A percentile compares a stretch with the other conserved stretches of the same genome.
These are phyloP conservation scores for Euplagia quadripunctaria DNA, from an alignment of 2,888 invertebrate species.

Conservation along the genomic window DNA sequence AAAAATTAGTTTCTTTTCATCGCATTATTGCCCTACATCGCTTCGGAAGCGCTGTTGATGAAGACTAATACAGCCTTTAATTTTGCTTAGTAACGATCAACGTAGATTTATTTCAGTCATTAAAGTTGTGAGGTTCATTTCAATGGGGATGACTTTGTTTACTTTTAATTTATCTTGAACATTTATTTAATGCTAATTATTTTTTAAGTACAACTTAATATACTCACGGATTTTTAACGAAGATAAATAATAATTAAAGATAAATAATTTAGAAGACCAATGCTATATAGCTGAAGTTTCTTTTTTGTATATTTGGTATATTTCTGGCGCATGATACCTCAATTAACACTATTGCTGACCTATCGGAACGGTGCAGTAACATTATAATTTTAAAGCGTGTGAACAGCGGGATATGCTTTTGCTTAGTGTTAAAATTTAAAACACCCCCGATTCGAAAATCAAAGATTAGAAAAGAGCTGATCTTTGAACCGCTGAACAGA, in stretches of 20 bases:
- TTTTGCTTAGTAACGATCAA: conserved; percentile 80
- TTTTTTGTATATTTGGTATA: too few relatives aligned
- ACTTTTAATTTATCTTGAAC: conserved; percentile 35
- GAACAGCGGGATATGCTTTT: too few relatives aligned
- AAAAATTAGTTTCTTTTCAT: conserved; percentile 87
- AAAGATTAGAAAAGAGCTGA: too few relatives aligned
- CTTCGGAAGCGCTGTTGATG: conserved; percentile 77
- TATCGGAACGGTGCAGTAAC: too few relatives aligned
- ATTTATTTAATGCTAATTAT: conserved; percentile 8
- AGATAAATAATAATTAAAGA: neutral
- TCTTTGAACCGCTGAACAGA: too few relatives aligned
- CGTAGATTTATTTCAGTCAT: conserved; percentile 63
- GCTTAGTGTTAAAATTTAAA: too few relatives aligned
- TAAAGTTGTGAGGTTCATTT: conserved; percentile 42
- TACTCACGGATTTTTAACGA: conserved; percentile 17
- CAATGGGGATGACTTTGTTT: conserved; percentile 40
- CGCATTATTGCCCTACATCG: conserved; percentile 82
- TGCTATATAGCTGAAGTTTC: too few relatives aligned
- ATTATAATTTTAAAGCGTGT: too few relatives aligned
- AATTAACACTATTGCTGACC: too few relatives aligned
- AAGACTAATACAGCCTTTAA: conserved; percentile 86
- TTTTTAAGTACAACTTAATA: conserved; percentile 1
- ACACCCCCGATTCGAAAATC: too few relatives aligned
- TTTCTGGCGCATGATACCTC: too few relatives aligned
- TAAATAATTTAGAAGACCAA: neutral